phyloP scores from a whole-genome alignment of 2,888 invertebrate species.

The Sepioteuthis lessoniana region DNA sequence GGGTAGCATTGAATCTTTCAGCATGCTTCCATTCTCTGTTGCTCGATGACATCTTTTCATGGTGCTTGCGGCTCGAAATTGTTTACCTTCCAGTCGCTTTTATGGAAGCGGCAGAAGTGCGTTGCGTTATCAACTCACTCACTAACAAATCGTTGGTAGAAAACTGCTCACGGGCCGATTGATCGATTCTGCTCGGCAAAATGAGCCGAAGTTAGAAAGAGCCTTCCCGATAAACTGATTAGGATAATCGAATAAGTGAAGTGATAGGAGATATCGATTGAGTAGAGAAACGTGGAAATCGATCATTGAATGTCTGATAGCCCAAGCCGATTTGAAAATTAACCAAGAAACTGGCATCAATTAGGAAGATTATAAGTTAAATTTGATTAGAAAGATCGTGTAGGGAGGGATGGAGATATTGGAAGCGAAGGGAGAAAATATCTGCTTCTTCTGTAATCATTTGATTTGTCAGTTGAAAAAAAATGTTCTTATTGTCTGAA shows the following conservation, averaged over 20 bases:
- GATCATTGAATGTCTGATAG: conserved; percentile 9
- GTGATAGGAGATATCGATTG: conserved; percentile 6
- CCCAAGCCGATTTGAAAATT: conserved; percentile 33
- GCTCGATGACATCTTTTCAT: no score
- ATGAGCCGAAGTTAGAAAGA: not conserved
- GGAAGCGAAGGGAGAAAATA: not conserved
- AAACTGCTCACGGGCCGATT: no score
- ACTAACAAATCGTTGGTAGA: no score
- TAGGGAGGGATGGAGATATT: not conserved
- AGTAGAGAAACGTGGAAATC: not conserved
- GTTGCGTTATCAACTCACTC: no score
- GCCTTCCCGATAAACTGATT: conserved; percentile 1
- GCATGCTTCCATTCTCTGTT: no score
- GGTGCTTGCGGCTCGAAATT: no score
- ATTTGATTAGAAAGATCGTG: not conserved
- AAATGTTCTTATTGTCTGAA: no score
- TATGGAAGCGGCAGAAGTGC: no score
- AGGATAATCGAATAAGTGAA: not conserved
- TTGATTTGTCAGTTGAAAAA: no score
- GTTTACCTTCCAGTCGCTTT: no score
- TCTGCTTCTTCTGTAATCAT: no score
- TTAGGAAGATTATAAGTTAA: conserved; percentile 9
- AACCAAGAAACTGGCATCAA: not conserved
- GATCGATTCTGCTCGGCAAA: not conserved
- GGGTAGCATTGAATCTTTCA: no score